phyloP scores from a whole-genome alignment of 2,797 vertebrate genomes.

The Phyllotis vaccarum region DNA sequence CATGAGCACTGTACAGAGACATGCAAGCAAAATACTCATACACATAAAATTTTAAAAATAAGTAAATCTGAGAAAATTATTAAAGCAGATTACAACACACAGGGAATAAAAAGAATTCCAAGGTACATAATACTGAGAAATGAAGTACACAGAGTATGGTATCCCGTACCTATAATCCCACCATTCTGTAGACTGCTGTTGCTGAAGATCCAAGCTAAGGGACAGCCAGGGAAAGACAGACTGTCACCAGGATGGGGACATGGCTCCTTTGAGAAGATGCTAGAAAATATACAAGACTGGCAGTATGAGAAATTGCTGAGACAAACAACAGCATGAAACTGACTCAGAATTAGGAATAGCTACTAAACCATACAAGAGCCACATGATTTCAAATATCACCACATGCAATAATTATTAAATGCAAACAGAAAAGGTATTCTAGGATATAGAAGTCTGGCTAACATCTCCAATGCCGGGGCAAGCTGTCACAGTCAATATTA shows the following conservation, averaged over 20 bases:
- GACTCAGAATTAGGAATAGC: not conserved
- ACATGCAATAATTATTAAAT: not conserved
- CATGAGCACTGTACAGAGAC: not conserved
- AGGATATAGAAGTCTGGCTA: conserved; percentile 8
- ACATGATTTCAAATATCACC: not conserved
- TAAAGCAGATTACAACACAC: not conserved
- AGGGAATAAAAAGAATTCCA: not conserved
- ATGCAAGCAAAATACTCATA: not conserved
- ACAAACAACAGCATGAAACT: not conserved
- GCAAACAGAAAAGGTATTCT: not conserved
- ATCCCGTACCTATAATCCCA: not conserved
- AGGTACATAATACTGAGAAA: not conserved
- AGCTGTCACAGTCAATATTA: not conserved
- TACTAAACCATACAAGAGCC: not conserved
- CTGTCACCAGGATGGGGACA: not conserved
- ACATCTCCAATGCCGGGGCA: not conserved
- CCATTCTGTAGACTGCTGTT: too few species aligned
- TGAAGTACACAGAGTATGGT: too few species aligned
- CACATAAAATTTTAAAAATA: not conserved
- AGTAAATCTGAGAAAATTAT: not conserved
- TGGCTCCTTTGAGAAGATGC: not conserved
- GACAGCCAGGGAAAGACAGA: not conserved
- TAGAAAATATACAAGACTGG: not conserved
- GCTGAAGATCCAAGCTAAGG: not conserved
- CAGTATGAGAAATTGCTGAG: conserved; percentile 7